These are phyloP conservation scores for Planococcus citri DNA, from an alignment of 1,140 invertebrate genomes.

Conservation along the genomic window DNA sequence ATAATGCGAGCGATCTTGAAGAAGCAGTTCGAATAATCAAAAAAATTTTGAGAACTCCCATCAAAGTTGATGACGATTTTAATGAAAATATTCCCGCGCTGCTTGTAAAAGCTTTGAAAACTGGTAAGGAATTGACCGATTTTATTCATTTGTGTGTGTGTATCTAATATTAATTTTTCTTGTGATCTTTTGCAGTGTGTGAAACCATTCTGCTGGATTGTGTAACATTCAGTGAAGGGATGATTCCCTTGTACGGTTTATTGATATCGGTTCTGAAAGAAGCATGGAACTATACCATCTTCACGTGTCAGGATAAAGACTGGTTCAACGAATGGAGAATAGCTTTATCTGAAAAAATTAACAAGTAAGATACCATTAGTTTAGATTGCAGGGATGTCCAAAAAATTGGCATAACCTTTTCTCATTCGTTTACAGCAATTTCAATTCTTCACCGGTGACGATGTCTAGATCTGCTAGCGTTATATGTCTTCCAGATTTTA, in stretches of 20 bases:
- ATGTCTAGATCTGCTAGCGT: too few species aligned
- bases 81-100: not conserved
- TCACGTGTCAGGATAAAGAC: not conserved
- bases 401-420: too few species aligned
- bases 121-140: not conserved
- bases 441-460: too few species aligned
- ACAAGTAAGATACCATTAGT: too few species aligned
- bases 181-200: not conserved
- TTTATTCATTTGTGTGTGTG: not conserved
- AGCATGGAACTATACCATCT: not conserved
- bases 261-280: conserved; percentile 1
- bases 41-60: not conserved
- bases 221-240: not conserved
- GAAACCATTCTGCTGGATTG: not conserved
- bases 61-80: not conserved
- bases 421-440: too few species aligned
- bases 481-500: too few species aligned
- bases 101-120: not conserved
- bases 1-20: not conserved
- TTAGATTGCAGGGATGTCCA: too few species aligned
- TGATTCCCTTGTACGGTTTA: not conserved
- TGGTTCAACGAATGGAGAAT: not conserved
- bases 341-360: not conserved
- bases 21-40: not conserved
- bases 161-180: not conserved